Base-by-base conservation (phyloP, 2,113 vertebrate genomes). In the Calypte anna region DNA sequence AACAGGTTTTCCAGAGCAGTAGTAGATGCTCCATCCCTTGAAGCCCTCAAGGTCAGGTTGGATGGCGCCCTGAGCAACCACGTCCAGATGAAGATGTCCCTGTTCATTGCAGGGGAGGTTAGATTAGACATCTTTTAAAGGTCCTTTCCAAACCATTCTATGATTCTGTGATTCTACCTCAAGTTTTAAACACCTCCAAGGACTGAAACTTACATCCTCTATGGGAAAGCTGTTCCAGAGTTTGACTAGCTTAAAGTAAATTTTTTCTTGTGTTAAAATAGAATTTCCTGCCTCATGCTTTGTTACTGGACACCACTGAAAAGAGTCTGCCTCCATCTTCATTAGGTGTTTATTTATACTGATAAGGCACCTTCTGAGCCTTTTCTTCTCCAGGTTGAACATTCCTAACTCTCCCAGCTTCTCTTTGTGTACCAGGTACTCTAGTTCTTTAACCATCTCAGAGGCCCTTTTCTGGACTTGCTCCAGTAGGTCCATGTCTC, bases 41-140 rank as follows among this genome's bases (percentile, higher is more conserved):
- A 63, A 73, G 58, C 11, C 44, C 69, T 51, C 21, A 57, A 46
- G 5, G 2, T 36, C 40, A 48, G 21, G 28, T 31, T 50, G 14
- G 12, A n/a, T 1, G 1, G 19, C 12, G 6, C 16, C 64, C 55
- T 86, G 17, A 82, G 38, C 12, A 69, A 76, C 22, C 50, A 24
- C 20, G 12, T 50, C 10, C 23, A 50, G 22, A 23, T 22, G 20
- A 50, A 36, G 22, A n/a, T 17, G 11, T 12, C 14, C 9, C 36
- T 48, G 40, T 1, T 53, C 1, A n/a, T 13, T 48, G 16, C 12
- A 43, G 36, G 2, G 18, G 15, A 2, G 5, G 1, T 30, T 59
- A 24, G n/a, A 69, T 15, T 43, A 40, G 19, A 12, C 63, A 24
- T 58, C 11, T 10, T 53, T 67, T 63, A 78, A 75, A 73, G 3